Evolutionary conservation across 2,888 invertebrate species (phyloP), one percentile per base, ranked within the genome.

Genomic region (Sinotaia quadrata): DNA sequence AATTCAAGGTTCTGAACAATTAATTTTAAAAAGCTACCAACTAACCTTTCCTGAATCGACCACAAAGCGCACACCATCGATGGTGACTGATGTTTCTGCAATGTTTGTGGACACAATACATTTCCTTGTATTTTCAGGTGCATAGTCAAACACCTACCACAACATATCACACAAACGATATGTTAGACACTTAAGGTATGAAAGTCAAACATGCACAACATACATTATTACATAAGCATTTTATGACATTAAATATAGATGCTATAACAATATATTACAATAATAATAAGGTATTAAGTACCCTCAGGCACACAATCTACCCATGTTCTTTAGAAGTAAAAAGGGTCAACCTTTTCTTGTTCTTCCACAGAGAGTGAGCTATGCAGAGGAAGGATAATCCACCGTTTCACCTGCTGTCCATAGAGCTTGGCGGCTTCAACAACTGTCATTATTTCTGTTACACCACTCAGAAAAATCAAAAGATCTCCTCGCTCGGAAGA

Each of bases 91-190:
- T 0, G 99, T 99, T 90, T 99, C 99, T 0, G 99, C 98, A 69
- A 99, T 98, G 85, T 99, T 99, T 0, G 99, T 99, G 0, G 97
- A 95, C 0, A 99, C 93, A 71, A 99, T 96, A 87, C 98, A 98
- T 87, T 99, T 99, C 65, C 99, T 91, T 2, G 96, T 92, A 4
- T 97, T 95, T 67, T 96, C 95, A 0, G 98, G 98, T 0, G 98
- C 93, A 84, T 96, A 95, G 85, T 98, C 96, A 86, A 99, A 99
- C 8, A 94, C 94, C 93, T 87, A 67, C 12, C 49, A 71, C 56
- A 24, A 58, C 47, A 71, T 58, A 56, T n/a, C 52, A 3, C n/a
- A n/a, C n/a, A n/a, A n/a, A n/a, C n/a, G n/a, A n/a, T n/a, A n/a
- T n/a, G n/a, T n/a, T n/a, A n/a, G n/a, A n/a, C n/a, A n/a, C n/a